These are phyloP conservation scores for Odontamblyopus rebecca DNA, from an alignment of 2,797 vertebrate species.

Conservation along the genomic window DNA sequence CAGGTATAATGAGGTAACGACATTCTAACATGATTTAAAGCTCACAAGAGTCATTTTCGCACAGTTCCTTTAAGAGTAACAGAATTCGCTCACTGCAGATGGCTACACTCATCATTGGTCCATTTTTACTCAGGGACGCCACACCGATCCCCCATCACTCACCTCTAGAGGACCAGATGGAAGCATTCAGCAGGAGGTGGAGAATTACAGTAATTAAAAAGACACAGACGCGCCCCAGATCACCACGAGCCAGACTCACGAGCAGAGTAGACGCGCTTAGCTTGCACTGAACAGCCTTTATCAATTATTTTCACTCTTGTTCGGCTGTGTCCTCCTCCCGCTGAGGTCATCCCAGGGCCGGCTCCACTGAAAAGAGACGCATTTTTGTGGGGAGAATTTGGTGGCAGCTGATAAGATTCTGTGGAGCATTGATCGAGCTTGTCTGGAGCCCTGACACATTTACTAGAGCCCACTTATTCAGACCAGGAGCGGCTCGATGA, in stretches of 20 bases:
- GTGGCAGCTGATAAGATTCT: constrained; percentile 46
- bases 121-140: constrained; percentile 15
- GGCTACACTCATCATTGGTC: constrained; percentile 13
- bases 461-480: constrained; percentile 37
- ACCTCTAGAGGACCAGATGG: constrained; percentile 61
- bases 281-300: constrained; percentile 28
- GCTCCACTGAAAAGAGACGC: constrained; percentile 29
- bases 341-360: constrained; percentile 15
- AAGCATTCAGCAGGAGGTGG: constrained; percentile 49
- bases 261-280: constrained; percentile 15
- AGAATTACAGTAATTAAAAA: constrained; percentile 65
- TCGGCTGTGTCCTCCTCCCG: constrained; percentile 5
- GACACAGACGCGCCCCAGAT: constrained; percentile 37
- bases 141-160: constrained; percentile 36
- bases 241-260: constrained; percentile 25
- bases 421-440: constrained; percentile 10
- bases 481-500: constrained; percentile 33
- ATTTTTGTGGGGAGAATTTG: constrained; percentile 33
- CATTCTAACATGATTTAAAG: no score
- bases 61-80: constrained; percentile 8
- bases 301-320: constrained; percentile 36
- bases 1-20: no score
- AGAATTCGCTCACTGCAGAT: constrained; percentile 4
- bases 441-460: constrained; percentile 44
- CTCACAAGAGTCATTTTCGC: no score